A percentile compares a stretch with the other conserved stretches of the same genome.
These are phyloP conservation scores for Ivindomyrus marchei DNA, from an alignment of 2,113 vertebrate species.

Conservation along the genomic window DNA sequence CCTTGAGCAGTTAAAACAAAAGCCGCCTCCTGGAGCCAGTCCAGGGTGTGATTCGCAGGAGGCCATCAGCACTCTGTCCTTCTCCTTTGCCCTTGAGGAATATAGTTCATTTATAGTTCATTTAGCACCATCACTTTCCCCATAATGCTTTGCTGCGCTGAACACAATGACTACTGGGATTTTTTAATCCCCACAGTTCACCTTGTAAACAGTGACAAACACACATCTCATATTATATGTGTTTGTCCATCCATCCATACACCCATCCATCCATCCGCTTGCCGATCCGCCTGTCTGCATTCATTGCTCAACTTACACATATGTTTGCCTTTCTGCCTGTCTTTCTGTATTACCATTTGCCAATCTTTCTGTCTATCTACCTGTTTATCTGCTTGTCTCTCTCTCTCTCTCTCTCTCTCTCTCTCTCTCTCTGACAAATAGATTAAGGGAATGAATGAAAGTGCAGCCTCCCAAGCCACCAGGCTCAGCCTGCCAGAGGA, in stretches of 20 bases:
- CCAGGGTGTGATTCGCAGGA: not conserved
- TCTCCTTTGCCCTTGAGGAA: not conserved
- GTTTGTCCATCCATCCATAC: not conserved
- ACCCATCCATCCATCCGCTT: not conserved
- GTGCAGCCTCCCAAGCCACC: not conserved
- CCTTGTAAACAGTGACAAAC: not conserved
- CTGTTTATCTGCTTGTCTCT: not conserved
- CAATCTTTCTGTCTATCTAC: not conserved
- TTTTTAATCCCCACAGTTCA: not conserved
- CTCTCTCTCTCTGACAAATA: not conserved
- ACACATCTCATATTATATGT: not conserved
- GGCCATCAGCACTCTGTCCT: not conserved
- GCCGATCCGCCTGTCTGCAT: not conserved
- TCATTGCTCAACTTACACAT: not conserved
- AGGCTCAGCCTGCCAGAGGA: not conserved
- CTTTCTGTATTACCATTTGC: not conserved
- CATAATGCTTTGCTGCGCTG: not conserved
- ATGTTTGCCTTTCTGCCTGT: not conserved
- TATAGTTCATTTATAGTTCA: not conserved
- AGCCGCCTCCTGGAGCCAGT: not conserved
- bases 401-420: not conserved
- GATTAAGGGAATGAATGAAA: not conserved
- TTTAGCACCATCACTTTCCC: not conserved
- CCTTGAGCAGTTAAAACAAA: slow-evolving; percentile 2
- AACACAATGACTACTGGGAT: not conserved